Conservation (phyloP, 1,140 invertebrate genomes). For the Vanessa atalanta region DNA sequence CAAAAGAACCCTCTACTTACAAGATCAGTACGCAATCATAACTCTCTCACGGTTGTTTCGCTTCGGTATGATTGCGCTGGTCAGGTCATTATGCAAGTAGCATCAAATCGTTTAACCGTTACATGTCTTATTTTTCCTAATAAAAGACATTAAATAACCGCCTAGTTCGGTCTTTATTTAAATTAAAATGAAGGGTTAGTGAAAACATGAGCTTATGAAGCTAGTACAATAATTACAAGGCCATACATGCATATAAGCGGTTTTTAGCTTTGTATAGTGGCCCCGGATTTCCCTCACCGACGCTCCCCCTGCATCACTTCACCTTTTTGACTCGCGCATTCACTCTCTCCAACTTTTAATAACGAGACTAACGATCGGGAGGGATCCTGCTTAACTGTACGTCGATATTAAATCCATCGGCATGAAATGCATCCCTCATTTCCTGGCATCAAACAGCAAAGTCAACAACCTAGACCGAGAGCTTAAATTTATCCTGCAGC, state of each 20-base stretch:
- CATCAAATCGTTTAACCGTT: constrained; percentile 22
- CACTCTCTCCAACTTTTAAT: constrained; percentile 50
- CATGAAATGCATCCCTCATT: constrained; percentile 14
- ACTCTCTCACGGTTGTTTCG: constrained; percentile 40
- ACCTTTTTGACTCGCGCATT: constrained; percentile 35
- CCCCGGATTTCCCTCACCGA: constrained; percentile 21
- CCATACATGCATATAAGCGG: neutral
- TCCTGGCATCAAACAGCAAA: constrained; percentile 4
- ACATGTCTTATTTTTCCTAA: constrained; percentile 15
- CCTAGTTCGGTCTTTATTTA: neutral
- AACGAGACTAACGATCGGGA: constrained; percentile 39
- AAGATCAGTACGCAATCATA: constrained; percentile 21
- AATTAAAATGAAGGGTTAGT: neutral
- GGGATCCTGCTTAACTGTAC: constrained; percentile 15
- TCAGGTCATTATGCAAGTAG: constrained; percentile 28
- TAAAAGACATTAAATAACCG: neutral
- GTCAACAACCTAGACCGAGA: constrained; percentile 9
- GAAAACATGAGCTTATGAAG: neutral
- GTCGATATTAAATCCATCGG: constrained; percentile 24
- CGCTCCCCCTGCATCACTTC: constrained; percentile 26
- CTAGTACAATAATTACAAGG: neutral
- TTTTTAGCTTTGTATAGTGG: constrained; percentile 16
- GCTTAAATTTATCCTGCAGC: constrained; percentile 5
- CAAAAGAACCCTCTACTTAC: no score
- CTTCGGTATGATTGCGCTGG: constrained; percentile 37